Percentiles rank a stretch among this genome's conserved stretches.
These are phyloP conservation scores for Sciurus vulgaris DNA, from an alignment of 2,797 vertebrate species.

Conservation along the genomic window DNA sequence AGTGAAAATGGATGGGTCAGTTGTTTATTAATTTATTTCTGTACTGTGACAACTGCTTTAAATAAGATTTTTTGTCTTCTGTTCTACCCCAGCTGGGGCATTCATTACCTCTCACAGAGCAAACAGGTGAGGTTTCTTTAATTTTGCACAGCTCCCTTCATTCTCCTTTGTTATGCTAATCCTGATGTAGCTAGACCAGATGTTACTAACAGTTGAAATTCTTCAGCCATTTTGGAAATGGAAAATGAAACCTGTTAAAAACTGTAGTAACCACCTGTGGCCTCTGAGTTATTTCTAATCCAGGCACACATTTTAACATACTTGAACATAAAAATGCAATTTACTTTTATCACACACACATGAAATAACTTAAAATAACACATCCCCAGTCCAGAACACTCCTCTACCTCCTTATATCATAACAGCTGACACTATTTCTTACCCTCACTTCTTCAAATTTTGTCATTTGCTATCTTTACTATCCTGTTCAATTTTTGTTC, in stretches of 20 bases:
- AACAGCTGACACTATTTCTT: neutral
- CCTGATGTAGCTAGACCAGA: neutral
- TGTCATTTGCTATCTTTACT: neutral
- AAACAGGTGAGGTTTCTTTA: slow-evolving; percentile 60
- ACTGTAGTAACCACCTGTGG: neutral
- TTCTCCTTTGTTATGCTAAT: slow-evolving; percentile 6
- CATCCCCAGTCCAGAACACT: neutral
- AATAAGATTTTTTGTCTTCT: neutral
- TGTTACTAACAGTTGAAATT: slow-evolving; percentile 52
- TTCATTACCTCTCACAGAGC: neutral
- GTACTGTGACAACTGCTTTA: slow-evolving; percentile 21
- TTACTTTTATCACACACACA: slow-evolving; percentile 30
- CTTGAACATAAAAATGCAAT: slow-evolving; percentile 38
- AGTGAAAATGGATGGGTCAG: neutral
- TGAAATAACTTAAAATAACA: slow-evolving; percentile 21
- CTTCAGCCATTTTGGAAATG: slow-evolving; percentile 50
- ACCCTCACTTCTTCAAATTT: slow-evolving; percentile 10
- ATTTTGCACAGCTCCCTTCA: slow-evolving; percentile 42
- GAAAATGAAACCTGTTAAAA: slow-evolving; percentile 46
- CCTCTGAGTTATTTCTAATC: slow-evolving; percentile 43
- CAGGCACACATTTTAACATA: neutral
- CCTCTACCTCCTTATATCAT: neutral
- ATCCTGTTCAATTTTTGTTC: neutral
- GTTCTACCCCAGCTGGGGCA: neutral
- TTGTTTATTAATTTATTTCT: slow-evolving; percentile 47